phyloP scores from a whole-genome alignment of 2,888 invertebrate species.

The Agriopis aurantiaria region DNA sequence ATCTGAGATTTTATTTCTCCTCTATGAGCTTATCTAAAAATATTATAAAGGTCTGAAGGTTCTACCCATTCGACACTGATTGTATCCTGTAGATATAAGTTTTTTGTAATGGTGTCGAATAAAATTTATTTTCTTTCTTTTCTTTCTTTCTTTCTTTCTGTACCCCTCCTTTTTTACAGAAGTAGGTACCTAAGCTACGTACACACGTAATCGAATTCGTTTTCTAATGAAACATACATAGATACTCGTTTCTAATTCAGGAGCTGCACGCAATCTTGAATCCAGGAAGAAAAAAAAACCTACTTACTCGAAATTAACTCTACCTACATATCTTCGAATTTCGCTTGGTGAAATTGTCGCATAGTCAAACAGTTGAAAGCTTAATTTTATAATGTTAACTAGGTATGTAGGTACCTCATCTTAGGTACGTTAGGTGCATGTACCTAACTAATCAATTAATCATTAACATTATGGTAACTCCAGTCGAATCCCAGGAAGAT shows the following conservation, averaged over 20 bases:
- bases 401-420: too few species aligned
- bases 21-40: background rate
- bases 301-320: background rate
- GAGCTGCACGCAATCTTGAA: background rate
- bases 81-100: too few species aligned
- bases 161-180: too few species aligned
- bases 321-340: background rate
- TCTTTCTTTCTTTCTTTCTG: too few species aligned
- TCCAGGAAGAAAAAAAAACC: background rate
- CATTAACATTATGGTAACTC: too few species aligned
- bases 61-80: too few species aligned
- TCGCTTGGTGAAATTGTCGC: background rate
- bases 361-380: background rate
- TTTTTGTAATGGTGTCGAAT: too few species aligned
- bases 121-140: too few species aligned
- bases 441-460: too few species aligned
- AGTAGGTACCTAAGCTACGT: background rate
- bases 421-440: too few species aligned
- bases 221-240: constrained; percentile 5
- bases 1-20: constrained; percentile 1
- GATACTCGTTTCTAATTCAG: background rate
- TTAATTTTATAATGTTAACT: too few species aligned
- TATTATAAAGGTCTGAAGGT: constrained; percentile 2
- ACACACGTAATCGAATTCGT: background rate
- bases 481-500: too few species aligned